These are phyloP conservation scores for Sterrhoptilus dennistouni DNA, from an alignment of 2,113 vertebrate species.

Conservation along the genomic window DNA sequence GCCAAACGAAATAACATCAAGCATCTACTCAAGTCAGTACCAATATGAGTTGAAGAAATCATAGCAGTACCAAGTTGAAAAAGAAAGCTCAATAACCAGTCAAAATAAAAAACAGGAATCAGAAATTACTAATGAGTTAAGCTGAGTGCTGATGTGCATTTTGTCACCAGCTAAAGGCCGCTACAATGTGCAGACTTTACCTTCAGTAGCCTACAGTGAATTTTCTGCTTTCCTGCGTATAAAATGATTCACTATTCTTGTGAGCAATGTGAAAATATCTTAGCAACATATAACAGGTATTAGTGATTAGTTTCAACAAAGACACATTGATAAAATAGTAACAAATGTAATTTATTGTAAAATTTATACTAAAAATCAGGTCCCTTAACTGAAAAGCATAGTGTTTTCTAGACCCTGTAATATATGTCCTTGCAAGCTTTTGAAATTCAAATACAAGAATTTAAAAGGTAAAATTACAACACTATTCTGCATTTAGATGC, in stretches of 20 bases:
- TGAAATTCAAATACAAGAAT: neutral
- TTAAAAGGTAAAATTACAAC: neutral
- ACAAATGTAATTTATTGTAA: neutral
- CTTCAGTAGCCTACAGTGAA: neutral
- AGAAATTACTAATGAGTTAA: neutral
- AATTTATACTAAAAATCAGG: neutral
- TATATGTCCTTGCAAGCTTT: neutral
- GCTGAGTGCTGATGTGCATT: neutral
- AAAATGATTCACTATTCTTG: neutral
- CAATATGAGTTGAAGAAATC: neutral
- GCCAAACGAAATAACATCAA: neutral
- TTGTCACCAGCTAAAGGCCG: neutral
- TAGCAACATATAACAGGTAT: neutral
- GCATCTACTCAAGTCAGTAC: neutral
- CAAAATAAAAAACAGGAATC: neutral
- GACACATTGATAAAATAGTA: neutral
- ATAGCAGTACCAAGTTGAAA: neutral
- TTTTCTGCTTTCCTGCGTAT: neutral
- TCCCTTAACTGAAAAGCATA: neutral
- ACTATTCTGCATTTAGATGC: constrained; percentile 7
- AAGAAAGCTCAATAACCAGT: neutral
- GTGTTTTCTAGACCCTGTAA: neutral
- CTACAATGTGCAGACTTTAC: neutral
- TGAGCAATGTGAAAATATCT: neutral
- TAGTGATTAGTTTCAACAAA: neutral